phyloP scores from a whole-genome alignment of 2,113 vertebrate genomes.

The Pontoporia blainvillei region DNA sequence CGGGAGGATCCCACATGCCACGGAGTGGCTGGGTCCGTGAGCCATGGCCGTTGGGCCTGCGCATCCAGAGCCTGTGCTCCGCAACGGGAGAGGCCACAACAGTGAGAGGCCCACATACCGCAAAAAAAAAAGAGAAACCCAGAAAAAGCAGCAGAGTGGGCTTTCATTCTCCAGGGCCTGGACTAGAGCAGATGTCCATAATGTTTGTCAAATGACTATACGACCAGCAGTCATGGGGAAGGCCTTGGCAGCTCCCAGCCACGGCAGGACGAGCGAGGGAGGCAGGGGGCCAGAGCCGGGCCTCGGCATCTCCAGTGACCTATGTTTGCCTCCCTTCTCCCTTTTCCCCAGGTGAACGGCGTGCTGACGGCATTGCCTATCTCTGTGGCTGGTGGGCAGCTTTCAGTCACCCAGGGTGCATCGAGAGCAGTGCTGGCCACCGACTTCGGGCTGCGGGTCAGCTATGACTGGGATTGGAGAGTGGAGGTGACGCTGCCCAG shows the following conservation, averaged over 20 bases:
- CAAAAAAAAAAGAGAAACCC: not conserved
- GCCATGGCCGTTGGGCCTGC: too few species aligned
- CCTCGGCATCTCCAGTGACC: not conserved
- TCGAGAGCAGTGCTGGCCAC: conserved; percentile 68
- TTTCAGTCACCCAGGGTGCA: conserved; percentile 65
- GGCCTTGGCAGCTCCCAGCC: not conserved
- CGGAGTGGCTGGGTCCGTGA: too few species aligned
- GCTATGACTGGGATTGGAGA: conserved; percentile 81
- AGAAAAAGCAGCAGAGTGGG: not conserved
- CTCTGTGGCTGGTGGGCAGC: conserved; percentile 22
- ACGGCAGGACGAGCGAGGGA: rapidly evolving
- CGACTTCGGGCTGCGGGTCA: conserved; percentile 80
- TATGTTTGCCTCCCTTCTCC: not conserved
- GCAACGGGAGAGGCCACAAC: too few species aligned
- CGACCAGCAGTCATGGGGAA: rapidly evolving
- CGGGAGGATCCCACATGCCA: too few species aligned
- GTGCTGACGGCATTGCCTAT: conserved; percentile 69
- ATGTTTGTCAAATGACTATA: not conserved
- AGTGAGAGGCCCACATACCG: too few species aligned
- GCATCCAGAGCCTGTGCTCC: too few species aligned
- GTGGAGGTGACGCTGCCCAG: conserved; percentile 79
- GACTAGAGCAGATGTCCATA: not conserved
- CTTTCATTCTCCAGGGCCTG: not conserved
- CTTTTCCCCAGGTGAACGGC: conserved; percentile 67
- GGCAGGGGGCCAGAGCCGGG: not conserved